Conservation (phyloP, 2,113 vertebrate genomes). For the Dasyurus viverrinus region DNA sequence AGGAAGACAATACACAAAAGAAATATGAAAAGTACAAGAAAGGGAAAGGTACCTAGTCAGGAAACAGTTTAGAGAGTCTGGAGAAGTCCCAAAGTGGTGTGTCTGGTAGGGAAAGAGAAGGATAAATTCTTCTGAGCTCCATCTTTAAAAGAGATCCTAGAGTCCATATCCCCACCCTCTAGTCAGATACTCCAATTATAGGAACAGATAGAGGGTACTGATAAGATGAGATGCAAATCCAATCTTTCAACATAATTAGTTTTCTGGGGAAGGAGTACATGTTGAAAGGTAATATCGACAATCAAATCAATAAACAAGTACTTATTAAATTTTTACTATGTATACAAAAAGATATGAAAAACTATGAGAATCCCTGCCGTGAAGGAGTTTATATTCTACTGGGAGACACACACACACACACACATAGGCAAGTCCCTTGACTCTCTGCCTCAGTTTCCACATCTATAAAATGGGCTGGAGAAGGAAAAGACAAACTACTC, state of each 20-base stretch:
- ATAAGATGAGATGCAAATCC: background rate
- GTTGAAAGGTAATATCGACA: background rate
- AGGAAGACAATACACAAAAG: background rate
- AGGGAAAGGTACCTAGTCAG: background rate
- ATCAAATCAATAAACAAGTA: background rate
- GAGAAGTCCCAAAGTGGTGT: background rate
- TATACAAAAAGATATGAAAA: background rate
- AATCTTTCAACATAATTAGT: background rate
- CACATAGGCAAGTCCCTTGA: too few relatives aligned
- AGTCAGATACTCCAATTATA: background rate
- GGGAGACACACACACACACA: background rate
- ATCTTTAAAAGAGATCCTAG: background rate
- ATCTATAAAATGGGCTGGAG: too few relatives aligned
- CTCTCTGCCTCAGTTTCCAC: too few relatives aligned
- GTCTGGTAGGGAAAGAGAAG: background rate
- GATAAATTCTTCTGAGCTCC: background rate
- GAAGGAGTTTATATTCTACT: background rate
- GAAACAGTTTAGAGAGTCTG: background rate
- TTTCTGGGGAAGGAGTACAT: background rate
- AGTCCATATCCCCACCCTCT: background rate
- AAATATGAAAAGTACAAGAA: background rate
- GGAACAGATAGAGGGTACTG: background rate
- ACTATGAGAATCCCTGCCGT: background rate
- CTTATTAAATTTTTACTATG: background rate
- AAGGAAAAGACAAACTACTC: too few relatives aligned